These are phyloP conservation scores for Drosophila ananassae DNA, from an alignment of 1,140 invertebrate genomes.

Conservation along the genomic window DNA sequence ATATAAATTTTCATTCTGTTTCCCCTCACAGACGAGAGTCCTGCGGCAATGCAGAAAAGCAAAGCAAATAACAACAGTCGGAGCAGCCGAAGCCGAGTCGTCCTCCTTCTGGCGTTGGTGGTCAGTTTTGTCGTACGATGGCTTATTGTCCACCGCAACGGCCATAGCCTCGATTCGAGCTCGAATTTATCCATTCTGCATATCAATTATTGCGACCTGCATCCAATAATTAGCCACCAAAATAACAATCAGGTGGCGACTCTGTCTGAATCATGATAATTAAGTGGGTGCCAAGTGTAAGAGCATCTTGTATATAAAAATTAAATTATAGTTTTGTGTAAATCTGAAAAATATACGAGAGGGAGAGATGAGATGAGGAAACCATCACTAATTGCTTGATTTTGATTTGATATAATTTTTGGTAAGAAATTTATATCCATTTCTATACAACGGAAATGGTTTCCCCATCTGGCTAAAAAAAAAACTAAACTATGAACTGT, in stretches of 20 bases:
- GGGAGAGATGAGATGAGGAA: constrained; percentile 13
- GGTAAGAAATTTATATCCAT: not conserved
- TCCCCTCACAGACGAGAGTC: constrained; percentile 89
- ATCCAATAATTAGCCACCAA: constrained; percentile 13
- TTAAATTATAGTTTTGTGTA: constrained; percentile 39
- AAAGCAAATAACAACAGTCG: constrained; percentile 24
- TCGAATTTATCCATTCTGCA: constrained; percentile 60
- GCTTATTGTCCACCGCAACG: constrained; percentile 31
- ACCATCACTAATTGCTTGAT: constrained; percentile 13
- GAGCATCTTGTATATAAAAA: constrained; percentile 41
- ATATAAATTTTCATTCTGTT: not conserved
- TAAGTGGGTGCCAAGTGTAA: constrained; percentile 35
- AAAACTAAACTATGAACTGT: constrained; percentile 45
- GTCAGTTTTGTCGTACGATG: constrained; percentile 72
- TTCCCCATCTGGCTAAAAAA: constrained; percentile 27
- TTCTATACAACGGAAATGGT: constrained; percentile 16
- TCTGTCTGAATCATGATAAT: constrained; percentile 62
- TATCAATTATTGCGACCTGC: constrained; percentile 66
- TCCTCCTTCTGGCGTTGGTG: constrained; percentile 50
- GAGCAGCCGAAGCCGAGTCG: constrained; percentile 18
- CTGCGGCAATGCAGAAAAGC: constrained; percentile 93
- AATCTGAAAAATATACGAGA: constrained; percentile 5
- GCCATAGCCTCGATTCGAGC: constrained; percentile 9
- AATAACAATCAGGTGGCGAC: constrained; percentile 7
- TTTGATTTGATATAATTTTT: not conserved